Percentiles rank a stretch among this genome's conserved stretches.
Conservation (phyloP, 2,888 invertebrate species). For the Protonemura montana region DNA sequence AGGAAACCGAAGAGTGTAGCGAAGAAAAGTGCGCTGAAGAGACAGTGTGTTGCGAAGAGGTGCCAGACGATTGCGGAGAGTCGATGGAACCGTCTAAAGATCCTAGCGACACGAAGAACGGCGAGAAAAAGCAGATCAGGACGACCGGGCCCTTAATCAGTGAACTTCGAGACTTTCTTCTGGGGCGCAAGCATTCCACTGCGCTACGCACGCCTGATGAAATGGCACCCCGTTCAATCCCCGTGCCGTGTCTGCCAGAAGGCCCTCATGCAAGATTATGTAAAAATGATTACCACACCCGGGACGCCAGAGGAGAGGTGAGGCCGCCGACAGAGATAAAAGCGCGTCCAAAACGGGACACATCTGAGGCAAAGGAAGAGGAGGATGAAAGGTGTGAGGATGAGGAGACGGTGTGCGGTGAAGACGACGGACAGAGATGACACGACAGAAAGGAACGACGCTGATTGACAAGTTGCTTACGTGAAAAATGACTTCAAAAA, state of each 20-base stretch:
- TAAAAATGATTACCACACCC: conserved; percentile 7
- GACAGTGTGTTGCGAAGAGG: background rate
- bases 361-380: background rate
- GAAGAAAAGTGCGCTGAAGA: background rate
- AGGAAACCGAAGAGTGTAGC: background rate
- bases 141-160: conserved; percentile 50
- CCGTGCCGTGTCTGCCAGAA: conserved; percentile 47
- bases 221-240: conserved; percentile 49
- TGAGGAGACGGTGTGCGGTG: background rate
- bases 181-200: conserved; percentile 51
- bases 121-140: background rate
- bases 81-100: background rate
- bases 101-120: background rate
- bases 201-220: conserved; percentile 50
- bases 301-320: conserved; percentile 41
- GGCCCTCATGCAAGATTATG: conserved; percentile 36
- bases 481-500: too few relatives aligned
- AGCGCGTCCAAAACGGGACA: background rate
- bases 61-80: background rate
- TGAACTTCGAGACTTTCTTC: conserved; percentile 47
- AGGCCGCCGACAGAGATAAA: conserved; percentile 1
- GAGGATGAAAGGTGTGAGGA: background rate
- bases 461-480: background rate
- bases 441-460: background rate
- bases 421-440: background rate